Evolutionary conservation across 2,797 vertebrate species (phyloP), one percentile per base, ranked within the genome.

Genomic region (Lutjanus campechanus): DNA sequence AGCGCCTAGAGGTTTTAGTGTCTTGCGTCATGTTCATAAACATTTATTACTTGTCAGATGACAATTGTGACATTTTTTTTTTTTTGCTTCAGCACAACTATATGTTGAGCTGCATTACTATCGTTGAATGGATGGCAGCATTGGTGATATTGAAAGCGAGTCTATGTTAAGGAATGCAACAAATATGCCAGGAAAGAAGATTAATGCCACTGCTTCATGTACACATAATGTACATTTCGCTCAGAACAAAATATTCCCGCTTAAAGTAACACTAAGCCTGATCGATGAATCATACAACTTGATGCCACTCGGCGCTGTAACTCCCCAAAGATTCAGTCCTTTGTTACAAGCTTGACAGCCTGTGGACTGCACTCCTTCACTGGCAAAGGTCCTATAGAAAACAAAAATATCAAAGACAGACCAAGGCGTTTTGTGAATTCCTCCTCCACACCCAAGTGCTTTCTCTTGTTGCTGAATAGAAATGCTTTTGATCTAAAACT

Each of bases 401-500:
- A 80, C 73, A 65, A 75, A 86, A 91, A 91, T 93, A 94, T 95
- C 91, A 93, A 93, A 94, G 89, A 81, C 71, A 87, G 85, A 77
- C 73, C 68, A 20, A 79, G 79, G 72, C 71, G 16, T 92, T 93
- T 85, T 87, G 78, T 88, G 87, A 80, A 89, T 91, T 92, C 83
- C 85, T 85, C 88, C 84, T 88, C 85, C 90, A 82, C 85, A 85
- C 85, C 92, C 87, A 91, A 93, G 90, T 88, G 86, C 86, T 87
- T 89, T 91, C 89, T 90, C 89, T 86, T 86, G 91, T 91, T 88
- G 88, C 90, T 86, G 91, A 93, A 94, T 82, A 85, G 88, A 92
- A 92, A 93, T 77, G 88, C 91, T 85, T 95, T 95, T 94, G 94
- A 95, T 95, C 93, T 95, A 54, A 94, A 94, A 93, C 90, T 93